Evolutionary conservation across 2,797 vertebrate genomes (phyloP), one percentile per base, ranked within the genome.

Genomic region (Notolabrus celidotus): DNA sequence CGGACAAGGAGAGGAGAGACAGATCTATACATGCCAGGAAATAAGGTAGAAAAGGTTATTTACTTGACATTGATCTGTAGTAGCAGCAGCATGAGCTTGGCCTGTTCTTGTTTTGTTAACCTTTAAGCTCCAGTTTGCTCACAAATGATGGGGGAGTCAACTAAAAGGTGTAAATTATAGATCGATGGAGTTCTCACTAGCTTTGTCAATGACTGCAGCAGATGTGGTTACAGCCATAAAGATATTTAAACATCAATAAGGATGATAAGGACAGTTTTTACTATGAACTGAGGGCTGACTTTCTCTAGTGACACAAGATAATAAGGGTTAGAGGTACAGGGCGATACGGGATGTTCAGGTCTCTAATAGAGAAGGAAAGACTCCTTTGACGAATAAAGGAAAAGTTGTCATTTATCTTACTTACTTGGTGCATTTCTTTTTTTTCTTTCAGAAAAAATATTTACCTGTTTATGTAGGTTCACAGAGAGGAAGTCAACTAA

Each of bases 1-100:
- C 75, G 82, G 84, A 82, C 11, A 39, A 79, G 68, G 75, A 80
- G 71, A 83, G 80, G 94, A 94, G 91, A 94, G 90, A 89, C 43
- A 88, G 96, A 97, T 99, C 97, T 94, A 99, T 98, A 98, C 93
- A 87, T 95, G 96, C 96, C 95, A 96, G 96, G 96, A 98, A 99
- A 98, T 99, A 99, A 98, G 96, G 96, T 95, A 96, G 96, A 97
- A 97, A 97, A 97, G 96, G 97, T 98, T 99, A 98, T 99, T 98
- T 98, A 98, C 96, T 98, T 96, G 94, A 95, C 97, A 99, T 99
- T 99, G 98, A 99, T 99, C 97, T 84, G 92, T 94, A 95, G 95
- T 96, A 94, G 93, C 95, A 80, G 87, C 92, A 90, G 86, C 93
- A 89, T 10, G 95, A 97, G 96, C 96, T 94, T 92, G 93, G 92